These are phyloP conservation scores for Columba livia DNA, from an alignment of 2,113 vertebrate genomes.

Conservation along the genomic window DNA sequence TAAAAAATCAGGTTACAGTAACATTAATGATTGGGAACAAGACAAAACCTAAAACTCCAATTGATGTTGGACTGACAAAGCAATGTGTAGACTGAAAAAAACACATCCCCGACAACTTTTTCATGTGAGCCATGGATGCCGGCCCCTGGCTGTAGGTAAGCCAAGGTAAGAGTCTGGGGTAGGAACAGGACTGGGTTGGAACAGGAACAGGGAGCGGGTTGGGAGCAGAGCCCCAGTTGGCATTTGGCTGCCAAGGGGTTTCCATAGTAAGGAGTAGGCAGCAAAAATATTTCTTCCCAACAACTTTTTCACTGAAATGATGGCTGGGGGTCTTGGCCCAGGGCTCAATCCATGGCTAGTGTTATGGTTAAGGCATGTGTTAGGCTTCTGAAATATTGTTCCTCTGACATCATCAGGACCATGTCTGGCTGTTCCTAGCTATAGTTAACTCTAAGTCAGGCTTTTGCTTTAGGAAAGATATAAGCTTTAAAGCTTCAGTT, in stretches of 20 bases:
- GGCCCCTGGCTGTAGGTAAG: not conserved
- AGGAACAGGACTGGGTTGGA: not conserved
- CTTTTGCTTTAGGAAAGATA: not conserved
- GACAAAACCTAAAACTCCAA: not conserved
- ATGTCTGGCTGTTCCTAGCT: not conserved
- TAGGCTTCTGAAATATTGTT: not conserved
- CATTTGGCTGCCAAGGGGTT: not conserved
- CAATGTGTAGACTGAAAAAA: not conserved
- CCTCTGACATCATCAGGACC: accelerated
- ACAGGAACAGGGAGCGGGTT: not conserved
- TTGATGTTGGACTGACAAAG: not conserved
- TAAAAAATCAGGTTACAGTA: not conserved
- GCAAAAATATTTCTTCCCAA: not conserved
- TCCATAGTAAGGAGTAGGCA: not conserved
- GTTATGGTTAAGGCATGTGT: not conserved
- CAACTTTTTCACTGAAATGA: not conserved
- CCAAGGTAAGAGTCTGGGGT: not conserved
- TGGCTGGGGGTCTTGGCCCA: not conserved
- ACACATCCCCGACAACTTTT: not conserved
- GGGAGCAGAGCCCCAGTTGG: not conserved
- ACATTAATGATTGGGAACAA: not conserved
- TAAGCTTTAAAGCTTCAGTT: not conserved
- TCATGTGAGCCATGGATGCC: not conserved
- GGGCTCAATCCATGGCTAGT: not conserved
- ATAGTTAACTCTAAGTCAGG: not conserved